phyloP scores from a whole-genome alignment of 2,888 invertebrate genomes.

The Acanthosepion lycidas region DNA sequence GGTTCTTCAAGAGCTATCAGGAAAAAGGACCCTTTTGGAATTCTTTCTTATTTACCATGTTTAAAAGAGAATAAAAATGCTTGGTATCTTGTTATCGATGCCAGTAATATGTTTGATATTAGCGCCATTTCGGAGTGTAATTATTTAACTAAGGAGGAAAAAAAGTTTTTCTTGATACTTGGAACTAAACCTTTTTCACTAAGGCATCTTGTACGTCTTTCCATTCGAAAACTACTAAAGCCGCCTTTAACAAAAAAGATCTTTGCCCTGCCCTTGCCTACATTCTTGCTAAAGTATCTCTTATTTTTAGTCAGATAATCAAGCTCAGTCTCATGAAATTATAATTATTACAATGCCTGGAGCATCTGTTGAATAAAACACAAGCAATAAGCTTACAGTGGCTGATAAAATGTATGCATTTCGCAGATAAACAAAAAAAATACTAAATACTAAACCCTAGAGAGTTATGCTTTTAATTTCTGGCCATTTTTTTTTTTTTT shows the following conservation, averaged over 20 bases:
- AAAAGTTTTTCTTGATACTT: constrained; percentile 79
- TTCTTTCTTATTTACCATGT: constrained; percentile 85
- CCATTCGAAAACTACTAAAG: constrained; percentile 54
- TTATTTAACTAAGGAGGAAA: constrained; percentile 81
- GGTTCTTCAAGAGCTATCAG: constrained; percentile 75
- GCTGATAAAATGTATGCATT: no score
- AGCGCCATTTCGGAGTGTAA: constrained; percentile 86
- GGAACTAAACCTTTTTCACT: constrained; percentile 58
- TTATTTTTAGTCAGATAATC: constrained; percentile 51
- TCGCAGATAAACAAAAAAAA: no score
- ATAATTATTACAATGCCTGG: not conserved
- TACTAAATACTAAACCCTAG: no score
- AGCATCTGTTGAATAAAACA: not conserved
- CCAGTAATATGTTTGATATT: constrained; percentile 85
- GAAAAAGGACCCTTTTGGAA: constrained; percentile 83
- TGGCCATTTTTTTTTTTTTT: no score
- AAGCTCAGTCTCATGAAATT: not conserved
- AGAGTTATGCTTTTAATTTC: no score
- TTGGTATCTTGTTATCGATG: constrained; percentile 81
- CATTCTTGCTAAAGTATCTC: constrained; percentile 61
- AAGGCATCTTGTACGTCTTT: constrained; percentile 59
- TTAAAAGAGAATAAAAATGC: constrained; percentile 78
- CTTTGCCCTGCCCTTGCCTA: constrained; percentile 60
- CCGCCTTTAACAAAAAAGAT: constrained; percentile 57
- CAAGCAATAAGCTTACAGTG: no score